Base-by-base conservation (phyloP, 2,888 invertebrate species). In the Thereva nobilitata region DNA sequence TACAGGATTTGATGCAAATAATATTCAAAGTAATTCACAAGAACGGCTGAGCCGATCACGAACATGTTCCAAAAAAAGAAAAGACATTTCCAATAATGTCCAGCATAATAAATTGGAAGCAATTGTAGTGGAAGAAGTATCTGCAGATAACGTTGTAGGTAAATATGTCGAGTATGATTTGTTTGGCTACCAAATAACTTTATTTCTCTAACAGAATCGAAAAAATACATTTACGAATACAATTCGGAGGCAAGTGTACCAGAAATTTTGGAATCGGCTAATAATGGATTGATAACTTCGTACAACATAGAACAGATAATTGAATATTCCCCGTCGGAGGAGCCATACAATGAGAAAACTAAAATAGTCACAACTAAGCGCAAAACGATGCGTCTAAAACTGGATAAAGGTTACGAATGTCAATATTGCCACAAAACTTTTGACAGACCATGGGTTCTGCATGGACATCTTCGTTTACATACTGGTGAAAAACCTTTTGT, bases 401-500 rank as follows among this genome's bases (percentile, higher is more conserved):
- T 52, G 9, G 54, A 72, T 7, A 75, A 75, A 64, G 68, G 63
- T 5, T 76, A 75, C 63, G 72, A 72, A 8, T 80, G 80, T 68
- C 71, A 68, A 1, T 73, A 74, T 12, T 89, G 89, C 73, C 84
- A 83, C 0, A 89, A 88, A 76, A 83, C 83, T 7, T 89, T 89
- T 77, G 87, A 89, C 77, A 82, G 88, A 5, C 87, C 87, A 5
- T 89, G 89, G 89, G 88, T 88, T 41, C 78, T 89, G 55, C 86
- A 87, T 73, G 88, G 89, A 0, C 89, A 89, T 74, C 78, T 86
- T 70, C 82, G 89, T 0, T 82, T 87, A 4, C 89, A 89, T 74
- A 89, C 89, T 0, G 89, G 89, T 0, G 89, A 89, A 74, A 80
- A 87, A 38, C 89, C 89, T 1, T 89, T 89, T 72, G 84, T 85